phyloP scores from a whole-genome alignment of 2,797 vertebrate genomes.

The Decapterus maruadsi region DNA sequence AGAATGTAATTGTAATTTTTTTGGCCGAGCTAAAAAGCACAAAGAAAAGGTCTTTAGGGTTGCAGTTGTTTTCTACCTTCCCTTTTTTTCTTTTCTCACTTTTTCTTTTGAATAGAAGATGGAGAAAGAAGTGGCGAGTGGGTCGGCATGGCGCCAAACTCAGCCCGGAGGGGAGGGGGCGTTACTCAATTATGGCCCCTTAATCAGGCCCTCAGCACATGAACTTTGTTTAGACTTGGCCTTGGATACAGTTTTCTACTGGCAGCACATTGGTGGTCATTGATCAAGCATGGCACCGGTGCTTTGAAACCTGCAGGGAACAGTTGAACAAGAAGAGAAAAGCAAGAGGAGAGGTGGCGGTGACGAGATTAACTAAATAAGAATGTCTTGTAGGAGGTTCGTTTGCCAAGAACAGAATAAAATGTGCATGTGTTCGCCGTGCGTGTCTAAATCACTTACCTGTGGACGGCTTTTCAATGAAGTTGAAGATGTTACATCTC shows the following conservation, averaged over 20 bases:
- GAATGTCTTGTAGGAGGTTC: slow-evolving; percentile 27
- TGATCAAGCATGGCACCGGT: slow-evolving; percentile 65
- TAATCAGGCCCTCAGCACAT: slow-evolving; percentile 60
- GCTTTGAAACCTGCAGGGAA: slow-evolving; percentile 60
- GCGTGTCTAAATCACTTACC: neutral
- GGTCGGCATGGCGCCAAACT: slow-evolving; percentile 10
- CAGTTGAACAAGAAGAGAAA: slow-evolving; percentile 46
- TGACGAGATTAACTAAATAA: slow-evolving; percentile 49
- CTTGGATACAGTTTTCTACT: slow-evolving; percentile 37
- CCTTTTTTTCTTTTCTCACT: neutral
- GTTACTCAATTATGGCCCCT: slow-evolving; percentile 52
- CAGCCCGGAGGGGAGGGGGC: slow-evolving; percentile 1
- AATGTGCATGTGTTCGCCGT: neutral
- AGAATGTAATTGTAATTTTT: slow-evolving; percentile 17
- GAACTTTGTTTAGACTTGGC: slow-evolving; percentile 63
- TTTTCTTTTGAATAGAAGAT: slow-evolving; percentile 18
- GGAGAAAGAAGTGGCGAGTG: slow-evolving; percentile 33
- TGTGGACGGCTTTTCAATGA: neutral
- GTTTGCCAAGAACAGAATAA: slow-evolving; percentile 25
- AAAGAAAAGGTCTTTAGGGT: slow-evolving; percentile 1
- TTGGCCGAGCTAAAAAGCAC: slow-evolving; percentile 5
- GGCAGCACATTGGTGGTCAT: slow-evolving; percentile 55
- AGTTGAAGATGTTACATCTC: slow-evolving; percentile 7
- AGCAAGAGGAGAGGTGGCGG: slow-evolving; percentile 15
- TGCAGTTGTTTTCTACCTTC: neutral